These are phyloP conservation scores for Dendrophyllia cribrosa DNA, from an alignment of 64 coral and sea anemone species.

Conservation along the genomic window DNA sequence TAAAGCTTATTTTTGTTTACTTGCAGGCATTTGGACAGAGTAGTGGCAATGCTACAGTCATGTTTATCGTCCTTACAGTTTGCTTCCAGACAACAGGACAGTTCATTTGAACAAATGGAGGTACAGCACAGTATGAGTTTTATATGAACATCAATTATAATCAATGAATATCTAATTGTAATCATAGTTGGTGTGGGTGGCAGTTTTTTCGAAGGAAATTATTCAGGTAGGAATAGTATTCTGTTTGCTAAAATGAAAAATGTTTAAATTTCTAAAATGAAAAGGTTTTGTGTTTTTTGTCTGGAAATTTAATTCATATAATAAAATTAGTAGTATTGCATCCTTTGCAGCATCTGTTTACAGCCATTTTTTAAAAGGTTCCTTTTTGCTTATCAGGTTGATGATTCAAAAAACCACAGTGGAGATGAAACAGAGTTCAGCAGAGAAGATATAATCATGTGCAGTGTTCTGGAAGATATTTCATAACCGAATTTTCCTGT, in stretches of 20 bases:
- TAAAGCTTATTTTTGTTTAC: slow-evolving; percentile 3
- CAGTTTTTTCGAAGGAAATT: no score
- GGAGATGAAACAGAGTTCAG: slow-evolving; percentile 15
- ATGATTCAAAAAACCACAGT: neutral
- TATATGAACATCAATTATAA: no score
- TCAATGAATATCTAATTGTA: no score
- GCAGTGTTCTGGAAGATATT: slow-evolving; percentile 60
- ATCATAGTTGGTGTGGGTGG: no score
- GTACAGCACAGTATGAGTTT: neutral
- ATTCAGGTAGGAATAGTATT: no score
- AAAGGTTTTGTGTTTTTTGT: no score
- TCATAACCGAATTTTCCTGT: neutral
- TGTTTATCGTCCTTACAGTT: slow-evolving; percentile 69
- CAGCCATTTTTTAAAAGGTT: no score
- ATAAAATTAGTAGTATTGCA: no score
- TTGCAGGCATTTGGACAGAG: slow-evolving; percentile 88
- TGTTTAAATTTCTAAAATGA: no score
- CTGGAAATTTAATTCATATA: no score
- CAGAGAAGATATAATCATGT: slow-evolving; percentile 67
- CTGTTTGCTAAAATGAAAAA: no score
- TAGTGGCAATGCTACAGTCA: slow-evolving; percentile 79
- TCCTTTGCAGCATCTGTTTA: no score
- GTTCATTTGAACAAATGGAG: slow-evolving; percentile 53
- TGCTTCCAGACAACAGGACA: slow-evolving; percentile 29
- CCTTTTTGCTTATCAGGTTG: slow-evolving; percentile 34